A percentile compares a stretch with the other conserved stretches of the same genome.
These are phyloP conservation scores for Bombyx mori DNA, from an alignment of 1,140 invertebrate genomes.

Conservation along the genomic window ASM3026992v2 NC_085126.1:4984501-4985000, in stretches of 20 bases:
- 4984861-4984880: constrained; percentile 51
- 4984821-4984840: constrained; percentile 64
- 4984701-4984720: constrained; percentile 68
- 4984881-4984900: constrained; percentile 25
- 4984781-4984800: constrained; percentile 9
- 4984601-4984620: constrained; percentile 61
- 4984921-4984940: constrained; percentile 18
- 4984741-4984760: constrained; percentile 65
- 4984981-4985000: no score
- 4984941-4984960: no score
- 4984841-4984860: constrained; percentile 49
- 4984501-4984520: constrained; percentile 59
- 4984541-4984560: constrained; percentile 66
- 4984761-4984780: constrained; percentile 66
- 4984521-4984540: constrained; percentile 59
- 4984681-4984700: constrained; percentile 59
- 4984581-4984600: constrained; percentile 70
- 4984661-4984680: constrained; percentile 20
- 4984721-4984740: constrained; percentile 60
- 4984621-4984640: constrained; percentile 44
- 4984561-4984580: constrained; percentile 65
- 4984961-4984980: no score
- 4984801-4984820: constrained; percentile 58
- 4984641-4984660: constrained; percentile 23
- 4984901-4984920: constrained; percentile 41